Percentiles rank a stretch among this genome's conserved stretches.
These are phyloP conservation scores for Siniperca obscura DNA, from an alignment of 2,797 vertebrate species.

Conservation along the genomic window DNA sequence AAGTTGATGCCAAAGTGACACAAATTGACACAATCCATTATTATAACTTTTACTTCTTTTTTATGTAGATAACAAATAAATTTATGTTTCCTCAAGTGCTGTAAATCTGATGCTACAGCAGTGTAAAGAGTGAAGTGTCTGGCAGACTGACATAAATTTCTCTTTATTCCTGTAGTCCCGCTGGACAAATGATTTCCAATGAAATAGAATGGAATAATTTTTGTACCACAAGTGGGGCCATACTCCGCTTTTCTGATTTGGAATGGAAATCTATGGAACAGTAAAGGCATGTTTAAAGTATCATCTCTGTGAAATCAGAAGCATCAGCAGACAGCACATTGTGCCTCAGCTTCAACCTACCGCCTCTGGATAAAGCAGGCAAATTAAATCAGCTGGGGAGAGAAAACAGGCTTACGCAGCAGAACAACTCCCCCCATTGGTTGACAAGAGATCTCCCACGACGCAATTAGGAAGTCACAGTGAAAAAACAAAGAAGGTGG, in stretches of 20 bases:
- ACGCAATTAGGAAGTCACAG: conserved; percentile 52
- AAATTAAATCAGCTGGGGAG: conserved; percentile 50
- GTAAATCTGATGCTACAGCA: not conserved
- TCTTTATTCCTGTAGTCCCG: conserved; percentile 17
- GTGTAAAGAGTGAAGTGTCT: not conserved
- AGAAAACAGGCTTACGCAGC: conserved; percentile 51
- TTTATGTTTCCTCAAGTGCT: not conserved
- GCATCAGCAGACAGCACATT: conserved; percentile 55
- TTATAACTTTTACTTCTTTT: not conserved
- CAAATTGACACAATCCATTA: not conserved
- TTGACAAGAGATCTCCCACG: conserved; percentile 51
- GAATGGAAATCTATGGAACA: conserved; percentile 45
- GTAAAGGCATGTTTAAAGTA: conserved; percentile 35
- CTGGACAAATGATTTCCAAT: conserved; percentile 38
- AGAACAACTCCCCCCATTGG: conserved; percentile 52
- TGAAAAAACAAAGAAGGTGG: conserved; percentile 15
- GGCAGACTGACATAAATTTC: not conserved
- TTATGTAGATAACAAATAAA: not conserved
- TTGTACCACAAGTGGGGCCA: conserved; percentile 5
- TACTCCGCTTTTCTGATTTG: conserved; percentile 18
- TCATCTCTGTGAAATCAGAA: conserved; percentile 70
- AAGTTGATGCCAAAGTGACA: not conserved
- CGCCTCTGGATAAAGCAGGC: conserved; percentile 38
- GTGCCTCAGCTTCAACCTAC: conserved; percentile 50
- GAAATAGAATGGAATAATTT: conserved; percentile 17